Evolutionary conservation across 2,113 vertebrate genomes (phyloP).

Genomic region (Tauraco erythrolophus): DNA sequence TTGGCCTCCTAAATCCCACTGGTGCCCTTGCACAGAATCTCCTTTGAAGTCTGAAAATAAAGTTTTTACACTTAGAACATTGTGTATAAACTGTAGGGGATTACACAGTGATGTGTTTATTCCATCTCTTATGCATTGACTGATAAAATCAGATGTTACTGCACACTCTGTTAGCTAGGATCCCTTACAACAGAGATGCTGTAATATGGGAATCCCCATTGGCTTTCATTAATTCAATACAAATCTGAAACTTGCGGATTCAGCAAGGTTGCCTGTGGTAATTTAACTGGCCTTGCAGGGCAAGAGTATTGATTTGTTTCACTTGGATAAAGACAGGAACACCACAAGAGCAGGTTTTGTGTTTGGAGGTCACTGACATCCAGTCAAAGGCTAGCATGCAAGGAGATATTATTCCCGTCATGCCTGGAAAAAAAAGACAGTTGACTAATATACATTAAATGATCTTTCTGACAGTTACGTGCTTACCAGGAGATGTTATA

Average conservation of each 20-base stretch:
- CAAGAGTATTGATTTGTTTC: conserved; percentile 20
- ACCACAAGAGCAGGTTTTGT: not conserved
- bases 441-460: not conserved
- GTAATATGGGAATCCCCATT: not conserved
- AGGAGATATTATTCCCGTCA: not conserved
- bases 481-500: not conserved
- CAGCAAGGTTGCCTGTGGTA: not conserved
- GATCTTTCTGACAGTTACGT: not conserved
- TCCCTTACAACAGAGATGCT: not conserved
- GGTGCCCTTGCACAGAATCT: not conserved
- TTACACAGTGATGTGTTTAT: not conserved
- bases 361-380: not conserved
- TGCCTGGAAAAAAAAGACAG: not conserved
- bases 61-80: not conserved
- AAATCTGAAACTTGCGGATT: conserved; percentile 12
- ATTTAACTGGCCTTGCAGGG: not conserved
- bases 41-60: not conserved
- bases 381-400: not conserved
- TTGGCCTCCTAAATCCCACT: not conserved
- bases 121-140: not conserved
- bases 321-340: not conserved
- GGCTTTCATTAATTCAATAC: conserved; percentile 22
- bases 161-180: not conserved
- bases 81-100: not conserved
- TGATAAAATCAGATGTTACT: not conserved